These are phyloP conservation scores for Atlantisia rogersi DNA, from an alignment of 2,113 vertebrate genomes.

Conservation along the genomic window DNA sequence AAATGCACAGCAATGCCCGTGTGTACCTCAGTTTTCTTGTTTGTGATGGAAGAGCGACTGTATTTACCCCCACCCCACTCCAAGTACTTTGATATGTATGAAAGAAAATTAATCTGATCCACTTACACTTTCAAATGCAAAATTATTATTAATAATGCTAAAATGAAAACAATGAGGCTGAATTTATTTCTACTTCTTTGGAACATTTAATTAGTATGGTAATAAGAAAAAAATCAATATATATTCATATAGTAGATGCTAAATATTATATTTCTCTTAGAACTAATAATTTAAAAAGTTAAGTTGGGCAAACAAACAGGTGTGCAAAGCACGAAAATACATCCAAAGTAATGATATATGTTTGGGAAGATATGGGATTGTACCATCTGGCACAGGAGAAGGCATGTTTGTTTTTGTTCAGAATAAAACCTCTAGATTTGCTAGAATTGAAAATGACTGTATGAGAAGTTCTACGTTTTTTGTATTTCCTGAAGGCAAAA, in stretches of 20 bases:
- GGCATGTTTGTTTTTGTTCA: accelerated
- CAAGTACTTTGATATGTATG: neutral
- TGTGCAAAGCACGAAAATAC: neutral
- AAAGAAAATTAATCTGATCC: neutral
- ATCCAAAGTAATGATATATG: neutral
- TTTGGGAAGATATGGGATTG: neutral
- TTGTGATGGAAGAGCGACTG: neutral
- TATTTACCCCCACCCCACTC: neutral
- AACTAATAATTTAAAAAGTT: neutral
- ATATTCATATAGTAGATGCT: neutral
- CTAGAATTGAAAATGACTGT: neutral
- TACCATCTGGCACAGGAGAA: neutral
- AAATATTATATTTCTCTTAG: neutral
- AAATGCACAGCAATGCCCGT: accelerated
- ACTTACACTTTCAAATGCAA: neutral
- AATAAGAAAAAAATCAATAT: neutral
- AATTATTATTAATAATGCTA: neutral
- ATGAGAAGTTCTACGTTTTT: neutral
- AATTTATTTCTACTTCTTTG: neutral
- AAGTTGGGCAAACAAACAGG: neutral
- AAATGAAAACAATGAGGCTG: neutral
- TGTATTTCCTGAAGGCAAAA: neutral
- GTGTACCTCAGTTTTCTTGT: neutral
- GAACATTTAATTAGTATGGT: neutral
- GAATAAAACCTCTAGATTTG: neutral